phyloP scores from a whole-genome alignment of 2,797 vertebrate species.

The Rhabdophis nuchalis region DNA sequence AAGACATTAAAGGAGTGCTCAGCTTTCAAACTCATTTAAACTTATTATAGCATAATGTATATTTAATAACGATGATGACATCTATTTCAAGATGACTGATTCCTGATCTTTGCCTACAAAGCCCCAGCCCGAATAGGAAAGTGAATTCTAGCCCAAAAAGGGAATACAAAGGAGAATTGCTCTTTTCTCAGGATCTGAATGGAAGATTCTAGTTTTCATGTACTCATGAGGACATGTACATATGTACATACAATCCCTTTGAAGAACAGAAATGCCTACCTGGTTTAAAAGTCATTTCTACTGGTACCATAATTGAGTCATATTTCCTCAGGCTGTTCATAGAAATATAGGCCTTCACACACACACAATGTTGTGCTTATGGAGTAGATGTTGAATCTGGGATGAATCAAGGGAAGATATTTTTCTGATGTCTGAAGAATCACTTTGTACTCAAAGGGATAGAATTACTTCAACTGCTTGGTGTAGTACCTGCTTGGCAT shows the following conservation, averaged over 20 bases:
- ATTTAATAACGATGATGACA: slow-evolving; percentile 32
- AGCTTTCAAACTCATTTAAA: slow-evolving; percentile 5
- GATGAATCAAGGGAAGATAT: neutral
- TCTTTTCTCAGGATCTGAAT: neutral
- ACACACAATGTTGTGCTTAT: neutral
- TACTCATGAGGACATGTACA: neutral
- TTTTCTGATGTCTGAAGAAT: neutral
- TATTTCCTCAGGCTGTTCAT: neutral
- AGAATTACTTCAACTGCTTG: neutral
- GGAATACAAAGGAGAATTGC: neutral
- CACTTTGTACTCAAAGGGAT: neutral
- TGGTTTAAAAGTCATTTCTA: neutral
- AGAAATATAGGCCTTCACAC: neutral
- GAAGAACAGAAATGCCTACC: neutral
- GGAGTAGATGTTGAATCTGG: neutral
- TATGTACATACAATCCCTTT: neutral
- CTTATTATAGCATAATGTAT: neutral
- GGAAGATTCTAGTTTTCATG: neutral
- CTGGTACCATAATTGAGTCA: neutral
- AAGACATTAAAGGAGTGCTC: slow-evolving; percentile 14
- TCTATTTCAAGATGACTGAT: slow-evolving; percentile 47
- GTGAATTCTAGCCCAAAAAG: neutral
- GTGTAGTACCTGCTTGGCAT: neutral
- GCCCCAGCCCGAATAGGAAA: neutral
- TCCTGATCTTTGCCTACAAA: neutral